These are phyloP conservation scores for Pilophorus perplexus DNA, from an alignment of 2,888 invertebrate species.

Conservation along the genomic window DNA sequence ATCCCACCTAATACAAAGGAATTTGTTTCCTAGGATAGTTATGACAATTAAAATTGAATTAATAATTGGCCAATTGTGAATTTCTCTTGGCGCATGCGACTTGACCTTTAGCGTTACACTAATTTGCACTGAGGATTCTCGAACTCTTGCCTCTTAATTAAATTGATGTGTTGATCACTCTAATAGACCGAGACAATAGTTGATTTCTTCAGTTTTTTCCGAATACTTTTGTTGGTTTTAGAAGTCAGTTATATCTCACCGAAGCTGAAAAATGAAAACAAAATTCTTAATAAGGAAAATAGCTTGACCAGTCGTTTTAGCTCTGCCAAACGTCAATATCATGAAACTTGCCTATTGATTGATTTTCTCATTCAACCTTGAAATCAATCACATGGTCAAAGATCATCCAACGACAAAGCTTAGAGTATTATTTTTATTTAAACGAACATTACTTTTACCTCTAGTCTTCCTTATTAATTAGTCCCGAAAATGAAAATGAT, in stretches of 20 bases:
- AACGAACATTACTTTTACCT: slow-evolving; percentile 44
- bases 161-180: neutral
- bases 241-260: neutral
- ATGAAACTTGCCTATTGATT: neutral
- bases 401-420: slow-evolving; percentile 27
- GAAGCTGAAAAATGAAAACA: neutral
- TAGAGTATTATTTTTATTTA: slow-evolving; percentile 32
- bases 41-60: too few species aligned
- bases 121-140: too few species aligned
- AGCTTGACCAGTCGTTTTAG: slow-evolving; percentile 5
- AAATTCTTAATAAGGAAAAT: neutral
- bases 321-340: neutral
- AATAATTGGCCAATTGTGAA: too few species aligned
- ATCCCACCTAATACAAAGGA: too few species aligned
- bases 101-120: too few species aligned
- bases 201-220: neutral
- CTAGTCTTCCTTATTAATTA: slow-evolving; percentile 44
- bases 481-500: slow-evolving; percentile 18
- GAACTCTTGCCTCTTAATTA: too few species aligned
- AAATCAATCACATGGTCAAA: too few species aligned
- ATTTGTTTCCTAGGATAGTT: too few species aligned
- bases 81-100: too few species aligned
- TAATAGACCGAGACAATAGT: slow-evolving; percentile 6
- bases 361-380: too few species aligned
- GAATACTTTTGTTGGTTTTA: slow-evolving; percentile 2